These are phyloP conservation scores for Syngnathoides biaculeatus DNA, from an alignment of 2,113 vertebrate genomes.

Conservation along the genomic window DNA sequence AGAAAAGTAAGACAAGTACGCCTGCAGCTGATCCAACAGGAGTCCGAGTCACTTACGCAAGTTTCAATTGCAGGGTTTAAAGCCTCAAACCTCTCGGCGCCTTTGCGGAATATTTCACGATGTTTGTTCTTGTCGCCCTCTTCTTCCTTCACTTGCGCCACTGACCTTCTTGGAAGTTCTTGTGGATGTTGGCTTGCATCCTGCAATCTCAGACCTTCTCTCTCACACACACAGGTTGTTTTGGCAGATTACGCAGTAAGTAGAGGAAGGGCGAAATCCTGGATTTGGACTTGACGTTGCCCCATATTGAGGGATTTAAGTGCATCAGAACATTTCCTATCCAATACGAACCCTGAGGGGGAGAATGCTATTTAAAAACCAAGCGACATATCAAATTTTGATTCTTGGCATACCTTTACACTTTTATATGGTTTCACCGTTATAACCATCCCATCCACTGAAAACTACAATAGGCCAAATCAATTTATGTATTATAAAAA, in stretches of 20 bases:
- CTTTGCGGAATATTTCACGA: background rate
- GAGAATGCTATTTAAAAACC: constrained; percentile 27
- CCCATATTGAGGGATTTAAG: constrained; percentile 37
- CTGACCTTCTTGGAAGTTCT: background rate
- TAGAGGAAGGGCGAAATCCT: background rate
- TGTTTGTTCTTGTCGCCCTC: background rate
- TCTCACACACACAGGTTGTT: constrained; percentile 14
- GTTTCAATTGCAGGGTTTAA: background rate
- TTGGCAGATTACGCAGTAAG: constrained; percentile 20
- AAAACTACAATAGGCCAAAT: too few species aligned
- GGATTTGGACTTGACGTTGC: constrained; percentile 20
- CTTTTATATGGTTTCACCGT: too few species aligned
- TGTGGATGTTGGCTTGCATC: background rate
- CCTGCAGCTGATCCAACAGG: background rate
- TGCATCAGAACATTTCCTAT: constrained; percentile 40
- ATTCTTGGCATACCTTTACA: too few species aligned
- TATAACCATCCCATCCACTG: too few species aligned
- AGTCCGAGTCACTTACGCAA: background rate
- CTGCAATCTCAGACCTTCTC: background rate
- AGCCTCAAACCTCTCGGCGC: background rate
- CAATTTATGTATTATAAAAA: too few species aligned
- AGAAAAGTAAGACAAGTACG: background rate
- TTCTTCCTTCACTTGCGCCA: background rate
- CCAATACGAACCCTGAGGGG: constrained; percentile 18
- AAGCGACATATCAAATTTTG: too few species aligned